Evolutionary conservation across 2,113 vertebrate genomes (phyloP).

Genomic region (Gymnocephalus cernua): DNA sequence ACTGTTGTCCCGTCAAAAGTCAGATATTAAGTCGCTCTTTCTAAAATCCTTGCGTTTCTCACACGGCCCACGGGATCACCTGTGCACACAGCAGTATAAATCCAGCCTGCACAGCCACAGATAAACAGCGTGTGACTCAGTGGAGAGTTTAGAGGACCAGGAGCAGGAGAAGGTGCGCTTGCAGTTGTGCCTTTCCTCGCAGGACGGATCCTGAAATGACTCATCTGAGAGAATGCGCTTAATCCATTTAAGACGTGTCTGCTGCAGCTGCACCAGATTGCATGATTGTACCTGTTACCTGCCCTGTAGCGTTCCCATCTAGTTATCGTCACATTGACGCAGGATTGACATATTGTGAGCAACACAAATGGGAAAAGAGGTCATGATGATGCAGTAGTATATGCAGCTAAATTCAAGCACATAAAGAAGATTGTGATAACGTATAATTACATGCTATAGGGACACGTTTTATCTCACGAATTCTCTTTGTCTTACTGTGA

Average conservation of each 20-base stretch:
- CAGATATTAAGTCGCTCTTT: slow-evolving; percentile 22
- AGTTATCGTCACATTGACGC: slow-evolving; percentile 6
- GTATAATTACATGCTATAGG: neutral
- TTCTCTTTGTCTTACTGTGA: slow-evolving; percentile 7
- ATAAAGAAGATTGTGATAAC: neutral
- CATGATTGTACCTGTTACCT: slow-evolving; percentile 37
- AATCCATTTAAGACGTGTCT: slow-evolving; percentile 71
- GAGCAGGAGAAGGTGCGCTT: slow-evolving; percentile 1
- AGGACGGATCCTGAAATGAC: slow-evolving; percentile 56
- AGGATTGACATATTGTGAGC: slow-evolving; percentile 9
- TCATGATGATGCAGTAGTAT: neutral
- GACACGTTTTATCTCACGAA: neutral
- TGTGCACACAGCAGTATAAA: slow-evolving; percentile 29
- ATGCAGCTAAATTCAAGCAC: neutral
- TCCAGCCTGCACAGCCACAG: slow-evolving; percentile 54
- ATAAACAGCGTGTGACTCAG: slow-evolving; percentile 34
- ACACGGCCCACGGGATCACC: slow-evolving; percentile 26
- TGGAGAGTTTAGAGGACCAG: slow-evolving; percentile 4
- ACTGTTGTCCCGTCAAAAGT: slow-evolving; percentile 23
- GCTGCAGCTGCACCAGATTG: slow-evolving; percentile 40
- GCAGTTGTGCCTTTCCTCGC: slow-evolving; percentile 17
- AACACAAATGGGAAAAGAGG: neutral
- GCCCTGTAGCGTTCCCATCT: neutral
- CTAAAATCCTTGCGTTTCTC: slow-evolving; percentile 11
- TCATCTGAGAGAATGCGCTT: slow-evolving; percentile 67